These are phyloP conservation scores for Luffia ferchaultella DNA, from an alignment of 2,888 invertebrate genomes.

Conservation along the genomic window DNA sequence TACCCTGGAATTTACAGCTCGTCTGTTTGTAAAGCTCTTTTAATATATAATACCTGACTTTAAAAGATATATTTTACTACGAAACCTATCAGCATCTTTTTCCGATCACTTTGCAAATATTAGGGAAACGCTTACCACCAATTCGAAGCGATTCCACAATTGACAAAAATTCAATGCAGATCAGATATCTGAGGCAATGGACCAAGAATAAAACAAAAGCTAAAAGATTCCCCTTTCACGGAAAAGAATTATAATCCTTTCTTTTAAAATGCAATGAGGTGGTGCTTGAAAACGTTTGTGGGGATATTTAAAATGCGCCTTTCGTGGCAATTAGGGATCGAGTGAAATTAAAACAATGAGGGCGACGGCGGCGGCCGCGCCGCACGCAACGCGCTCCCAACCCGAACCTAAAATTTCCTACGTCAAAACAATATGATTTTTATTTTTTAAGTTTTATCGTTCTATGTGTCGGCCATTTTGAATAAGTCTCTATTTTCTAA, in stretches of 20 bases:
- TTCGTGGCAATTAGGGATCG: constrained; percentile 57
- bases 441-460: background rate
- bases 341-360: constrained; percentile 60
- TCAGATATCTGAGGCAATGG: background rate
- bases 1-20: no score
- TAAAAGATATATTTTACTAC: no score
- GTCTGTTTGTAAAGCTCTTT: no score
- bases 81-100: no score
- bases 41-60: no score
- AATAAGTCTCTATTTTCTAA: background rate
- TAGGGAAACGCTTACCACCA: no score
- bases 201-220: background rate
- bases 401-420: background rate
- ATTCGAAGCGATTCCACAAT: no score
- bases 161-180: background rate
- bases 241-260: constrained; percentile 60
- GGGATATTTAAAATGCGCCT: constrained; percentile 56
- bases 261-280: constrained; percentile 65
- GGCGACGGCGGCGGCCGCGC: constrained; percentile 23
- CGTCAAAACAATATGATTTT: background rate
- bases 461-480: background rate
- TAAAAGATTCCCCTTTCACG: constrained; percentile 7
- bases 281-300: constrained; percentile 60
- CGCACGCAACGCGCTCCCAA: constrained; percentile 21
- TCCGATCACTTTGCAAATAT: no score